These are phyloP conservation scores for Erynnis tages DNA, from an alignment of 2,888 invertebrate genomes.

Conservation along the genomic window DNA sequence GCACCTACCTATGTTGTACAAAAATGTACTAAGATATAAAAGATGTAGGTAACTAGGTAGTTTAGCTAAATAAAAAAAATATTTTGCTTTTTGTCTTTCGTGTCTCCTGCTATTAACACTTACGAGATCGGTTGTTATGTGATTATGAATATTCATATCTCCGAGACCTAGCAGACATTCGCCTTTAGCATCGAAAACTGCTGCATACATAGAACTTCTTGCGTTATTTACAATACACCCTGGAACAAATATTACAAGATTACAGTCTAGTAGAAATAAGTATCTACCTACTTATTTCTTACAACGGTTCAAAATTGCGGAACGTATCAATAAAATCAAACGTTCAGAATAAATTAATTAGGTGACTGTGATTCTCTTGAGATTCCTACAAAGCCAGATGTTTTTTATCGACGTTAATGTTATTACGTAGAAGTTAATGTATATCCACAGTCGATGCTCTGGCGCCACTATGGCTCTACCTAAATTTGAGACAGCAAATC, in stretches of 20 bases:
- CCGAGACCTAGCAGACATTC: slow-evolving; percentile 91
- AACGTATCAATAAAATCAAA: too few species aligned
- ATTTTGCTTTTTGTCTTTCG: too few species aligned
- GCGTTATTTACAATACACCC: slow-evolving; percentile 57
- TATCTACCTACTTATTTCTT: too few species aligned
- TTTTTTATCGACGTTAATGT: not conserved
- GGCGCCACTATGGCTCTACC: not conserved
- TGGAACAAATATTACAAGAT: too few species aligned
- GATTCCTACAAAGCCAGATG: slow-evolving; percentile 2
- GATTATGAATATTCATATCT: slow-evolving; percentile 90
- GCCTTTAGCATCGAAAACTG: slow-evolving; percentile 87
- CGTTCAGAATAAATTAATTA: not conserved
- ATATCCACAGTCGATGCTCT: not conserved
- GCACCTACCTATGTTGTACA: too few species aligned
- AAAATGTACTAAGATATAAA: too few species aligned
- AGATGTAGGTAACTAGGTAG: too few species aligned
- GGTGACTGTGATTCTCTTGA: not conserved
- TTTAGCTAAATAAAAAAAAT: too few species aligned
- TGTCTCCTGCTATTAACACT: slow-evolving; percentile 38
- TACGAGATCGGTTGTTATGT: slow-evolving; percentile 85
- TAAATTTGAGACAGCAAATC: too few species aligned
- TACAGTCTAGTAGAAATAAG: too few species aligned
- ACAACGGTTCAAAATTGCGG: not conserved
- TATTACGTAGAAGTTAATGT: not conserved
- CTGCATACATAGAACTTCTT: slow-evolving; percentile 88